Percentiles rank a stretch among this genome's conserved stretches.
Evolutionary conservation across 2,113 vertebrate species (phyloP).

Genomic region (Saguinus imperator): DNA sequence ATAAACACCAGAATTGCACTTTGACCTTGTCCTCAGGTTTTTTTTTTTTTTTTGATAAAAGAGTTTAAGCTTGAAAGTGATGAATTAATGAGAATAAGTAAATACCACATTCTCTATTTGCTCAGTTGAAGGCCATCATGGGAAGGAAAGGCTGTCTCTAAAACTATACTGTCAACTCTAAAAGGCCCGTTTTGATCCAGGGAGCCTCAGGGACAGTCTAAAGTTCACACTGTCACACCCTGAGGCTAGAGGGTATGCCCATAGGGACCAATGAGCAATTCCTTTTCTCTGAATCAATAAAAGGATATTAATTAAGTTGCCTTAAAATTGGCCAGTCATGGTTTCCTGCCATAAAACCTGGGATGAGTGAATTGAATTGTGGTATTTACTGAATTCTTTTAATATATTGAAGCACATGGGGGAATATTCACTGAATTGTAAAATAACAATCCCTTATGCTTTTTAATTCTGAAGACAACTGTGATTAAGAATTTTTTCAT

Average conservation of each 20-base stretch:
- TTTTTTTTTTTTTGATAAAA: background rate
- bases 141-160: background rate
- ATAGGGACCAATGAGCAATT: fast-evolving
- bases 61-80: background rate
- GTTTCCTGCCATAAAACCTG: background rate
- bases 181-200: background rate
- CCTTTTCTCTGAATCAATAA: background rate
- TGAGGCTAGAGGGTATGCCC: no score
- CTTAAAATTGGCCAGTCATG: background rate
- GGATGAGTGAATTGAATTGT: background rate
- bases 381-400: background rate
- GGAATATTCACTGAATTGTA: background rate
- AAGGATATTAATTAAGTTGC: background rate
- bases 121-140: background rate
- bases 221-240: background rate
- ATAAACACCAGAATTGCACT: background rate
- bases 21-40: background rate
- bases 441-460: background rate
- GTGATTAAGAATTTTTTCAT: background rate
- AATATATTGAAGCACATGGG: background rate
- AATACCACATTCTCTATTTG: background rate
- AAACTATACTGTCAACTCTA: background rate
- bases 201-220: background rate
- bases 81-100: background rate
- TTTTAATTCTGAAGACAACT: background rate